Conservation (phyloP, 2,113 vertebrate species). For the Megatriorchis doriae region DNA sequence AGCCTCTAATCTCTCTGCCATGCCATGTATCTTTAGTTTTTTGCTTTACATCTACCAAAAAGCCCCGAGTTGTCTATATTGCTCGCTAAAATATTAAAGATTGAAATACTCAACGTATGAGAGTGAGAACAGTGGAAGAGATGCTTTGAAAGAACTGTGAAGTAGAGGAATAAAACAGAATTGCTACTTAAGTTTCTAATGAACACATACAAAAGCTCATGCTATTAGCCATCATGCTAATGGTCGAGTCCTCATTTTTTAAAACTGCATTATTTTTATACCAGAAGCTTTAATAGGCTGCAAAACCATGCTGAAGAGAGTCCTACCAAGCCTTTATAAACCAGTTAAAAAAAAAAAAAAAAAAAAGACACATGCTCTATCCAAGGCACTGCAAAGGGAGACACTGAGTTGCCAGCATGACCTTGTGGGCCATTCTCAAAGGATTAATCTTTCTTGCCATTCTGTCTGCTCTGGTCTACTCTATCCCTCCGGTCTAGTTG, state of each 20-base stretch:
- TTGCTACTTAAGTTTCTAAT: neutral
- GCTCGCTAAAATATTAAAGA: neutral
- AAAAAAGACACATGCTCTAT: rapidly evolving
- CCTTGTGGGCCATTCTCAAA: neutral
- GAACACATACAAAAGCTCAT: neutral
- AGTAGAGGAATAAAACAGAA: neutral
- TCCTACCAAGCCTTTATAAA: neutral
- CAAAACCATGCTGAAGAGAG: neutral
- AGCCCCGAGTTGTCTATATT: rapidly evolving
- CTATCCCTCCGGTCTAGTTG: no score
- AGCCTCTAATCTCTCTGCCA: neutral
- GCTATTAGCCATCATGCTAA: no score
- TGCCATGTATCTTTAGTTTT: neutral
- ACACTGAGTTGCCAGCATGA: rapidly evolving
- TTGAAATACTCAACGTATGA: neutral
- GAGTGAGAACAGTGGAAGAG: neutral
- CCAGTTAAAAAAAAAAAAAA: neutral
- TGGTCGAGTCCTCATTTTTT: neutral
- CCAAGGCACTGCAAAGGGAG: neutral
- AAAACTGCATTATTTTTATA: neutral
- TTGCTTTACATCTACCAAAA: neutral
- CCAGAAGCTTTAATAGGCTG: neutral
- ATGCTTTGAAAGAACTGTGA: neutral
- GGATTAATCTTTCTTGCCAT: neutral
- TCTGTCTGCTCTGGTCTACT: neutral